Evolutionary conservation across 2,797 vertebrate species (phyloP), one percentile per base, ranked within the genome.

Genomic region (Florisuga fusca): DNA sequence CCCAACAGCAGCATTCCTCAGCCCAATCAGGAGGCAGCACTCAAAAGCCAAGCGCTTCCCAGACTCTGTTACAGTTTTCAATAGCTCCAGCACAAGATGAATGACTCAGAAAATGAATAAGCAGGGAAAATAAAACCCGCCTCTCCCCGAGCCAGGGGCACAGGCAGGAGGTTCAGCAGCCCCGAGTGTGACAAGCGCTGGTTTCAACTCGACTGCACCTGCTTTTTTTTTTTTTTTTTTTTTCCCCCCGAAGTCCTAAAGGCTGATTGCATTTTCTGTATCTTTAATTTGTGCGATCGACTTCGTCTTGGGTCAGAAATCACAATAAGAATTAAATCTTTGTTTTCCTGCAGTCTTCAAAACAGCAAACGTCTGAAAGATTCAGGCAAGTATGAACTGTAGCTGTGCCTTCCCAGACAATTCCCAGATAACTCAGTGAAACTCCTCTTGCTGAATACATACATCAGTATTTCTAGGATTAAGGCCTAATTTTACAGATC

Each of bases 31-130:
- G 80, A 96, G 87, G 90, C 95, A 93, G 94, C 90, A 64, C 95
- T 96, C 83, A 73, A 93, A 94, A 97, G 98, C 98, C 91, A 96
- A 99, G 99, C 98, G 98, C 98, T 98, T 98, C 97, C 97, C 95
- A 96, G 95, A 93, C 97, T 93, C 89, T 26, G 96, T 78, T 96
- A 94, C 95, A 96, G 94, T 96, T 94, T 95, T 95, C 95, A 96
- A 95, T 96, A 97, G 96, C 93, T 96, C 69, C 27, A 96, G 94
- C 95, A 86, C 92, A 96, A 96, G 96, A 97, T 96, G 96, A 97
- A 97, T 97, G 96, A 96, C 93, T 97, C 96, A 96, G 95, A 97
- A 97, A 96, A 95, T 96, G 95, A 97, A 95, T 95, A 94, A 95
- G 93, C 96, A 96, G 89, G 87, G 92, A 89, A 95, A 97, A 94